Evolutionary conservation across 2,113 vertebrate genomes (phyloP).

Genomic region (Pluvialis apricaria): DNA sequence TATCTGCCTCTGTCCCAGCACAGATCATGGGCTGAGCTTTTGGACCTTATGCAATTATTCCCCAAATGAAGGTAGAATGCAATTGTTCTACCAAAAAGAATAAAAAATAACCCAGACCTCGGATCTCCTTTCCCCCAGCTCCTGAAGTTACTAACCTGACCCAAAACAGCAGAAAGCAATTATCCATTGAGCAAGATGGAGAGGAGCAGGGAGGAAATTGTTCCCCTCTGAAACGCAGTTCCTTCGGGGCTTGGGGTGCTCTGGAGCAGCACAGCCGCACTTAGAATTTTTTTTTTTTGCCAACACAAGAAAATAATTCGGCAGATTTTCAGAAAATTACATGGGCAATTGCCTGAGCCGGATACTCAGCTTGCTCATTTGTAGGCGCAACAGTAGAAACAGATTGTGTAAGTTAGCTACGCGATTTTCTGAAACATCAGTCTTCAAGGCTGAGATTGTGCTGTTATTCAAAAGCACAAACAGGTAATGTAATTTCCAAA

Average conservation of each 20-base stretch:
- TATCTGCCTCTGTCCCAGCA: not conserved
- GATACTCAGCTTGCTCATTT: slow-evolving; percentile 45
- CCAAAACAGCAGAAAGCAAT: slow-evolving; percentile 57
- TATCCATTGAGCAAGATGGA: slow-evolving; percentile 20
- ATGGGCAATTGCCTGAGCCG: slow-evolving; percentile 27
- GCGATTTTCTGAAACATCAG: not conserved
- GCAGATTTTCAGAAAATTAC: slow-evolving; percentile 61
- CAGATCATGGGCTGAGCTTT: rapidly evolving
- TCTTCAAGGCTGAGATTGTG: not conserved
- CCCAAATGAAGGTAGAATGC: not conserved
- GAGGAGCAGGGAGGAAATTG: slow-evolving; percentile 28
- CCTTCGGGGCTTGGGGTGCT: not conserved
- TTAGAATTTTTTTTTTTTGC: slow-evolving; percentile 2
- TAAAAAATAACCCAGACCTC: not conserved
- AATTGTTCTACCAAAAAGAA: not conserved
- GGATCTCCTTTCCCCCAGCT: not conserved
- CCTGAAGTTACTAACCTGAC: slow-evolving; percentile 24
- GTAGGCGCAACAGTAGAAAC: slow-evolving; percentile 52
- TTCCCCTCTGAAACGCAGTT: slow-evolving; percentile 17
- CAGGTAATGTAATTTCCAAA: slow-evolving; percentile 28
- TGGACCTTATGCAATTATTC: not conserved
- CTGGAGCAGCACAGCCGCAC: not conserved
- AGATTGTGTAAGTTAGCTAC: slow-evolving; percentile 32
- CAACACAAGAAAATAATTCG: slow-evolving; percentile 15
- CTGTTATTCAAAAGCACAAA: slow-evolving; percentile 10